Evolutionary conservation across 2,113 vertebrate genomes (phyloP), one percentile per base, ranked within the genome.

Genomic region (Indri indri): DNA sequence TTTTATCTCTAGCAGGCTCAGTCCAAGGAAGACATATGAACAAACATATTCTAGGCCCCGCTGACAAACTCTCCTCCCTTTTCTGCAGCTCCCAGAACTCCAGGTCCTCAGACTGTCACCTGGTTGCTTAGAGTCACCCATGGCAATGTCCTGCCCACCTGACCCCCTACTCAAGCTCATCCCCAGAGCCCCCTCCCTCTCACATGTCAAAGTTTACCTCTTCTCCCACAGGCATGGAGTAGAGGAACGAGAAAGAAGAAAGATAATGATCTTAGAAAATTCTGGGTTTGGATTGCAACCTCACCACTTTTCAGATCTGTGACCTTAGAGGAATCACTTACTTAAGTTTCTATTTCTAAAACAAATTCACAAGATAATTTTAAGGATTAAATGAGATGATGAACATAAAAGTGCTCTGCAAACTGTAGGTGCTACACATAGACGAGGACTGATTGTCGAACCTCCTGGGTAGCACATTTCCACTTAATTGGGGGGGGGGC

Each of bases 261-360:
- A 88, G 63, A 40, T 18, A 73, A 32, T 13, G 4, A 5, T 87
- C 32, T 70, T 17, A 81, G 54, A 65, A 82, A 79, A 70, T 68
- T 42, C 76, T 82, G 50, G 11, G 5, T 59, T 88, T 82, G 54
- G 81, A 82, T 61, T 12, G 30, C 7, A 85, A n/a, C 45, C 73
- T 82, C 32, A 59, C 27, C 0, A 9, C 50, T 93, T 93, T 74
- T 37, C 50, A 57, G 73, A 63, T 85, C n/a, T 42, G 68, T 93
- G 89, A 71, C 47, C 68, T 96, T 86, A 47, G 54, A 88, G 61
- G 71, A 82, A 71, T 89, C 23, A 88, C 86, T 91, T 63, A 40
- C 52, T 86, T 88, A 94, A 61, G 40, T 91, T 96, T 79, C 71
- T 70, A 57, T 93, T 83, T 94, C 65, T 88, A 45, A 94, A 86